phyloP scores from a whole-genome alignment of 2,113 vertebrate genomes.

The Actinemys pallida region DNA sequence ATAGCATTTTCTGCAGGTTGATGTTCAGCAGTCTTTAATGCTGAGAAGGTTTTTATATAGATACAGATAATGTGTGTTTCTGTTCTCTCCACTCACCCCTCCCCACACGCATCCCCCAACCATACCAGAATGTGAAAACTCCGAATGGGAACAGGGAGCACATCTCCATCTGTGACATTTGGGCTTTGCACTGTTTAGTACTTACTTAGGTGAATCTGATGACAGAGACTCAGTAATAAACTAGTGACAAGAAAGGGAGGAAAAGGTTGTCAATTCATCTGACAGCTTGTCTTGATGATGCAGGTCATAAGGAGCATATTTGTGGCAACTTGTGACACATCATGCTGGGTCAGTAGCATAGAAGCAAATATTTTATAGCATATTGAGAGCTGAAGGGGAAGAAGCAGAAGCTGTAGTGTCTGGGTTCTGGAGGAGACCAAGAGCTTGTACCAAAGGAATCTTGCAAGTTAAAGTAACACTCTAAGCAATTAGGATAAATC shows the following conservation, averaged over 20 bases:
- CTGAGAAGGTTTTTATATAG: background rate
- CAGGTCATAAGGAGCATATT: background rate
- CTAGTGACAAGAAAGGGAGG: background rate
- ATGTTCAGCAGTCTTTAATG: background rate
- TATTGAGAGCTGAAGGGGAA: background rate
- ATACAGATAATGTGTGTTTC: background rate
- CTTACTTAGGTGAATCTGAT: background rate
- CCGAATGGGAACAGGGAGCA: background rate
- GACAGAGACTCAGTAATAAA: background rate
- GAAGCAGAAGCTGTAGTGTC: background rate
- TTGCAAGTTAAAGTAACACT: background rate
- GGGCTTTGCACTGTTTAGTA: background rate
- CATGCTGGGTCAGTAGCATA: background rate
- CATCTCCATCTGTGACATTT: accelerated
- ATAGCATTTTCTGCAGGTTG: background rate
- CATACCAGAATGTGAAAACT: background rate
- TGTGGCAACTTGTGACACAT: background rate
- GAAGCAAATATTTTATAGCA: background rate
- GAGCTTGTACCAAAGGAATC: background rate
- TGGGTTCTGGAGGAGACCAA: background rate
- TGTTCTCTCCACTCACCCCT: background rate
- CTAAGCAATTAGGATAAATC: background rate
- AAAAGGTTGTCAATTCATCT: background rate
- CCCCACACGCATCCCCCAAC: background rate
- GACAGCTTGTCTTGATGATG: background rate